Evolutionary conservation across 1,140 invertebrate species (phyloP), one percentile per base, ranked within the genome.

Genomic region (Zaprionus tsacasi): DNA sequence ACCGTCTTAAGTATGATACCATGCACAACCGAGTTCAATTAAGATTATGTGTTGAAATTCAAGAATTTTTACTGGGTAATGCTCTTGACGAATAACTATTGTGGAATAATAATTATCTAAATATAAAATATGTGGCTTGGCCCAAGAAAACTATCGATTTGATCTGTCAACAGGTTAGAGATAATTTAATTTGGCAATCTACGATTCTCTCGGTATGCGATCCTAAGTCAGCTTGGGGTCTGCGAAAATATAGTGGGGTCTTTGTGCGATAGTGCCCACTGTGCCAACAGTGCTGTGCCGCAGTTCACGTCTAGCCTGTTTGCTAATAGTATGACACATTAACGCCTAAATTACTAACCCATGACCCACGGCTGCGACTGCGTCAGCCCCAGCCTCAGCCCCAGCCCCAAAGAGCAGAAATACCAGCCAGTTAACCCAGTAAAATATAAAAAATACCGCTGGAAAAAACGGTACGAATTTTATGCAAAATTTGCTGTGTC

Each of bases 401-500:
- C 21, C 27, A 30, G 27, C 27, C 27, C 27, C 27, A 30, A 38
- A 27, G 57, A 27, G 36, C 38, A 43, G 7, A 60, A 65, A 56
- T 48, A 56, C 17, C 63, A 43, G 27, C 55, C 61, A 73, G 52
- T 55, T 60, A 73, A 59, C 35, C 55, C 11, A 66, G 25, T 58
- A n/a, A 12, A 10, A 43, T 3, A 11, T 36, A 54, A 59, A 55
- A 45, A 48, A 55, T 12, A 67, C 21, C 27, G 6, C 45, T 48
- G n/a, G 21, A 35, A 64, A 76, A 64, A 67, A 72, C 64, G 63
- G 70, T 52, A 72, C 43, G 68, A 61, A 68, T 72, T 69, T 73
- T 55, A 59, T 82, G 57, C 65, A 56, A 64, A 82, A 82, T 79
- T 82, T 60, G 72, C 76, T 76, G 43, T 65, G 63, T 78, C 70